These are phyloP conservation scores for Montipora efflorescens DNA, from an alignment of 64 coral and sea anemone species.

Conservation along the genomic window DNA sequence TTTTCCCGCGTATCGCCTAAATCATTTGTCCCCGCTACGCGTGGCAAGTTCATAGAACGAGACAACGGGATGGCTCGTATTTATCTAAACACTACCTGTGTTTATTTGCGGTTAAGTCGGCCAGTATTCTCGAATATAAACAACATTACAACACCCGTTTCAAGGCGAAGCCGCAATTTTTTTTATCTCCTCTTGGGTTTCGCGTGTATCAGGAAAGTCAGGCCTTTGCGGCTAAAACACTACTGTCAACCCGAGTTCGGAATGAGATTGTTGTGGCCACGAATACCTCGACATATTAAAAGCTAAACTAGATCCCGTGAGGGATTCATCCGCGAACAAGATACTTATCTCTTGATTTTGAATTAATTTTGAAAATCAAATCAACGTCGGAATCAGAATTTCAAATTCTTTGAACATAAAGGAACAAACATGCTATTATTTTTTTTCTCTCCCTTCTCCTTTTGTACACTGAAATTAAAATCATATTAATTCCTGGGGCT, in stretches of 20 bases:
- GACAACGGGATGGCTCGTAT: constrained; percentile 83
- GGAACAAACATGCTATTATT: background rate
- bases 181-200: constrained; percentile 88
- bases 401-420: constrained; percentile 47
- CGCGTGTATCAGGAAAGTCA: constrained; percentile 91
- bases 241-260: background rate
- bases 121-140: constrained; percentile 93
- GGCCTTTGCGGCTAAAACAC: constrained; percentile 76
- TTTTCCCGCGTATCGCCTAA: constrained; percentile 93
- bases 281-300: constrained; percentile 74
- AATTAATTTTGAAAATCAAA: constrained; percentile 91
- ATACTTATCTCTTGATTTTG: constrained; percentile 82
- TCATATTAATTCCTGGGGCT: background rate
- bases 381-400: constrained; percentile 88
- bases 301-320: constrained; percentile 69
- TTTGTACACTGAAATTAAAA: background rate
- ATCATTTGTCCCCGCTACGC: constrained; percentile 87
- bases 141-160: constrained; percentile 78
- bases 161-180: constrained; percentile 87
- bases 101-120: constrained; percentile 95
- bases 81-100: constrained; percentile 96
- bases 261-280: constrained; percentile 55
- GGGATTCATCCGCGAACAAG: constrained; percentile 58
- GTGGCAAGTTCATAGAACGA: constrained; percentile 78
- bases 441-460: background rate